Conservation (phyloP, 2,888 invertebrate species). For the Plagodis dolabraria region DNA sequence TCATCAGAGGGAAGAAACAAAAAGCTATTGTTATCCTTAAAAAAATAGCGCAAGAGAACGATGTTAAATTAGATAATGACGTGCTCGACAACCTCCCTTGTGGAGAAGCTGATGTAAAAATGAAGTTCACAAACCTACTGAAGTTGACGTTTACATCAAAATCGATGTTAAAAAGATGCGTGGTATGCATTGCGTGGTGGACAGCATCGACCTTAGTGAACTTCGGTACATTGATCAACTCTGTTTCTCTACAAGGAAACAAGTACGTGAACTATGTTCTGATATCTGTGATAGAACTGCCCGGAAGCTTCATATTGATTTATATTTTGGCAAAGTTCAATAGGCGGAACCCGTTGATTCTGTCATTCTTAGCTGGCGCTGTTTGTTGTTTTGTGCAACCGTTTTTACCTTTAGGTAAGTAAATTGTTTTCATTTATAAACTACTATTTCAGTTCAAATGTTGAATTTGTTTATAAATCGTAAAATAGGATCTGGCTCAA, state of each 20-base stretch:
- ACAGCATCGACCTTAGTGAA: slow-evolving; percentile 90
- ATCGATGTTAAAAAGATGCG: slow-evolving; percentile 59
- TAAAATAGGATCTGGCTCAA: too few relatives aligned
- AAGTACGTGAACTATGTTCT: slow-evolving; percentile 90
- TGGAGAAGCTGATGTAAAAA: slow-evolving; percentile 45
- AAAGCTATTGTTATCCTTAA: slow-evolving; percentile 86
- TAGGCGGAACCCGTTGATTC: slow-evolving; percentile 81
- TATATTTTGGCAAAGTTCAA: slow-evolving; percentile 82
- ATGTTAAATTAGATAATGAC: slow-evolving; percentile 55
- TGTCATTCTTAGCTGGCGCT: slow-evolving; percentile 83
- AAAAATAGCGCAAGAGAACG: slow-evolving; percentile 83
- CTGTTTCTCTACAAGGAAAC: slow-evolving; percentile 89
- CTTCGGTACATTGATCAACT: slow-evolving; percentile 90
- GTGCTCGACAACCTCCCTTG: slow-evolving; percentile 47
- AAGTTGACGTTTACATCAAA: slow-evolving; percentile 62
- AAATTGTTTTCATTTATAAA: too few relatives aligned
- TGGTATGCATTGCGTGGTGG: slow-evolving; percentile 72
- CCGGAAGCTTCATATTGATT: slow-evolving; percentile 82
- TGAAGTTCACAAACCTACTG: slow-evolving; percentile 49
- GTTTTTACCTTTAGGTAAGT: slow-evolving; percentile 82
- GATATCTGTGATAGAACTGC: slow-evolving; percentile 83
- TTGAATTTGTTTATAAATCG: slow-evolving; percentile 46
- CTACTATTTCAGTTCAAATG: slow-evolving; percentile 1
- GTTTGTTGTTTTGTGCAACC: slow-evolving; percentile 84
- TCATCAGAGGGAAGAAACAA: slow-evolving; percentile 87